Base-by-base conservation (phyloP, 2,888 invertebrate species). In the Melolontha melolontha region DNA sequence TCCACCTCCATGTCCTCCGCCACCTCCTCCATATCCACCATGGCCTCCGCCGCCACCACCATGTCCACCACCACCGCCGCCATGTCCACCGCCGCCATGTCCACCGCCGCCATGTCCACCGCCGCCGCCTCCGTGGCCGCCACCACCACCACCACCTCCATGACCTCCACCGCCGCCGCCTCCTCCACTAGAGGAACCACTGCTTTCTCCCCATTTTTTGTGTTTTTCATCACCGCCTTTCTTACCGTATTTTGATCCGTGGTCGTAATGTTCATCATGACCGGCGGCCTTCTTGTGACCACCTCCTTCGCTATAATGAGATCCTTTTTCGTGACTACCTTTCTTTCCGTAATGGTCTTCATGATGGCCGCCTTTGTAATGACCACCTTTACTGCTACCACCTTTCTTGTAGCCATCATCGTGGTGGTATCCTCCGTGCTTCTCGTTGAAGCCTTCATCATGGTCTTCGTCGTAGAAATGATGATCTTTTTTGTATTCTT, bases 401-500 rank as follows among this genome's bases (percentile, higher is more conserved):
- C 94, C 94, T 83, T 68, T 68, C 51, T 68, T 66, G 83, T 92
- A 91, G 17, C 90, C 92, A 75, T 92, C 91, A 77, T 90, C 91
- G 79, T 94, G 92, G 78, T 93, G 91, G 81, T 89, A 90, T 29
- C 88, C 91, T 70, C 93, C 94, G 78, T 94, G 92, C 77, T 93
- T 92, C 79, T 92, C 91, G 80, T 94, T 92, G 75, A 92, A 92
- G 0, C 91, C 93, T 50, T 90, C 90, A 77, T 92, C 92, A 74
- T 94, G 93, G 77, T 93, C 91, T 82, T 94, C 94, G 75, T 94
- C 94, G 81, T 90, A 93, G 88, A 92, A 94, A 78, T 93, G 91
- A 79, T 94, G 94, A 77, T 94, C 91, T 81, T 94, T 94, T 80
- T 93, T 92, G 83, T 89, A 93, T 82, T 94, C 94, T 81, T 95